Evolutionary conservation across 2,888 invertebrate genomes (phyloP).

Genomic region (Campoplex capitator): DNA sequence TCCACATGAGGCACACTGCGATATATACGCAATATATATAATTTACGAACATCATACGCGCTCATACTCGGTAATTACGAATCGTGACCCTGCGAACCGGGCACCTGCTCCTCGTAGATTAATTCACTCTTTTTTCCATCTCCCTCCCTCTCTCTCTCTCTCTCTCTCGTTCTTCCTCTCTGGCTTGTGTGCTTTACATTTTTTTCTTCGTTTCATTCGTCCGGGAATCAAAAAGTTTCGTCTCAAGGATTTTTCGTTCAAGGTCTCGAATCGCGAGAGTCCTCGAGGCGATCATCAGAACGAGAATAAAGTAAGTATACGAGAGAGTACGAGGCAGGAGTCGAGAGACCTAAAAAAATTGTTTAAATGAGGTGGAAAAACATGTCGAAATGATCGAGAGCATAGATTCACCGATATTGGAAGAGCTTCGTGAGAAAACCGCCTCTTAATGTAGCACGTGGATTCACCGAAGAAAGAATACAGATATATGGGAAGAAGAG

Average conservation of each 20-base stretch:
- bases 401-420: constrained; percentile 1
- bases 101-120: constrained; percentile 72
- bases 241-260: constrained; percentile 52
- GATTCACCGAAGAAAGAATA: constrained; percentile 9
- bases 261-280: constrained; percentile 41
- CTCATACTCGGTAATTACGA: constrained; percentile 55
- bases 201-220: constrained; percentile 7
- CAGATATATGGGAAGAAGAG: background rate
- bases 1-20: constrained; percentile 6
- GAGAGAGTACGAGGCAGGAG: background rate
- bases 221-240: constrained; percentile 58
- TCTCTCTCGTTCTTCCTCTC: constrained; percentile 11
- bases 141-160: background rate
- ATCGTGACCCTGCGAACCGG: constrained; percentile 69
- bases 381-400: constrained; percentile 19
- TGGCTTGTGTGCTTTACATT: background rate
- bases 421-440: background rate
- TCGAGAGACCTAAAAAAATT: background rate
- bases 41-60: constrained; percentile 22
- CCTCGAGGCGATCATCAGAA: constrained; percentile 25
- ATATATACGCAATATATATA: constrained; percentile 17
- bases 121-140: constrained; percentile 60
- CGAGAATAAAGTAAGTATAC: constrained; percentile 14
- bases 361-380: constrained; percentile 14
- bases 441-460: background rate